A percentile compares a stretch with the other conserved stretches of the same genome.
Evolutionary conservation across 2,113 vertebrate species (phyloP).

Genomic region (Ciconia boyciana): DNA sequence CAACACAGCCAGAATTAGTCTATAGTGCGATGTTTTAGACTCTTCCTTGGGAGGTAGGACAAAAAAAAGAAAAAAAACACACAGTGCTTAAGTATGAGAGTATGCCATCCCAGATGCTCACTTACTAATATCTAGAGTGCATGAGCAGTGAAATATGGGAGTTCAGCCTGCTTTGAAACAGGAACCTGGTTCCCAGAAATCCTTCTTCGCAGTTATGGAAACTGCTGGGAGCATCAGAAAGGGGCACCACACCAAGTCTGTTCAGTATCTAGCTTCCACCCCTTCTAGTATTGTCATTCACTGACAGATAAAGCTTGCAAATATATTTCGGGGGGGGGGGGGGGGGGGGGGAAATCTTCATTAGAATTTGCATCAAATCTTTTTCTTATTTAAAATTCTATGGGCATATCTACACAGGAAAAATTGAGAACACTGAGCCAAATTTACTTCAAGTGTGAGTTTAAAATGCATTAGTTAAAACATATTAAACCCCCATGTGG

Average conservation of each 20-base stretch:
- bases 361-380: background rate
- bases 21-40: background rate
- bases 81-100: background rate
- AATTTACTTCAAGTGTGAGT: slow-evolving; percentile 4
- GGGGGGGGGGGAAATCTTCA: background rate
- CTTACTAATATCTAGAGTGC: background rate
- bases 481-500: slow-evolving; percentile 26
- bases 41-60: background rate
- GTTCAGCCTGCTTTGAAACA: background rate
- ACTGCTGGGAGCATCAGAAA: background rate
- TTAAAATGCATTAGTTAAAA: slow-evolving; percentile 50
- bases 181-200: background rate
- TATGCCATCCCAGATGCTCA: background rate
- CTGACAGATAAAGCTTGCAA: background rate
- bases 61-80: background rate
- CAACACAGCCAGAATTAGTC: background rate
- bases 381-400: slow-evolving; percentile 1
- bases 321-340: background rate
- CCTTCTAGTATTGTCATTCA: background rate
- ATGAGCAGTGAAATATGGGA: background rate
- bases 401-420: background rate
- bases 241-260: background rate
- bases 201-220: background rate
- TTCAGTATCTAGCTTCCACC: background rate
- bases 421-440: background rate